phyloP scores from a whole-genome alignment of 1,140 invertebrate genomes.

The Apis dorsata region DNA sequence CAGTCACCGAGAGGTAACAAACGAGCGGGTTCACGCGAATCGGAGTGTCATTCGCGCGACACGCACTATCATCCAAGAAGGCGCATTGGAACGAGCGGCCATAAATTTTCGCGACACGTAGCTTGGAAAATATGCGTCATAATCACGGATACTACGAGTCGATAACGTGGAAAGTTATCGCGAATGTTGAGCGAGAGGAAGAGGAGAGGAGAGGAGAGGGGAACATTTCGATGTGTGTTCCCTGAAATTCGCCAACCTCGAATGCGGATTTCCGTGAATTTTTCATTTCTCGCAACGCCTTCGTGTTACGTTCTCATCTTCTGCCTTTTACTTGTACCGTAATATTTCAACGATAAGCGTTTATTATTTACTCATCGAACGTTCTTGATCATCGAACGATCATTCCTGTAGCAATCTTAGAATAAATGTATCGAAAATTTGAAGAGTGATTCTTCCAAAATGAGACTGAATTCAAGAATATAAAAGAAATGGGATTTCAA shows the following conservation, averaged over 20 bases:
- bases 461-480: no score
- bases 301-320: conserved; percentile 24
- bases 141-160: conserved; percentile 20
- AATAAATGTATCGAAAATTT: not conserved
- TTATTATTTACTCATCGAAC: conserved; percentile 27
- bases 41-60: not conserved
- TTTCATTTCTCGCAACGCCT: conserved; percentile 14
- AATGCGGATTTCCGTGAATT: conserved; percentile 30
- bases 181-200: not conserved
- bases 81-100: not conserved
- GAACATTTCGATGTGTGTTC: not conserved
- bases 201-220: not conserved
- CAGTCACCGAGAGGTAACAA: not conserved
- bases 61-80: not conserved
- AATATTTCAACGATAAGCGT: conserved; percentile 21
- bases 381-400: conserved; percentile 15
- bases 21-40: conserved; percentile 1
- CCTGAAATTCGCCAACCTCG: conserved; percentile 2
- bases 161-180: conserved; percentile 15
- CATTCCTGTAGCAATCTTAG: not conserved
- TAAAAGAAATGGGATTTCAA: no score
- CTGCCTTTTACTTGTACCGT: conserved; percentile 21
- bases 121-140: conserved; percentile 10
- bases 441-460: no score
- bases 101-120: conserved; percentile 22